Conservation (phyloP, 23 tunicate genomes). For the Ascidia mentula region DNA sequence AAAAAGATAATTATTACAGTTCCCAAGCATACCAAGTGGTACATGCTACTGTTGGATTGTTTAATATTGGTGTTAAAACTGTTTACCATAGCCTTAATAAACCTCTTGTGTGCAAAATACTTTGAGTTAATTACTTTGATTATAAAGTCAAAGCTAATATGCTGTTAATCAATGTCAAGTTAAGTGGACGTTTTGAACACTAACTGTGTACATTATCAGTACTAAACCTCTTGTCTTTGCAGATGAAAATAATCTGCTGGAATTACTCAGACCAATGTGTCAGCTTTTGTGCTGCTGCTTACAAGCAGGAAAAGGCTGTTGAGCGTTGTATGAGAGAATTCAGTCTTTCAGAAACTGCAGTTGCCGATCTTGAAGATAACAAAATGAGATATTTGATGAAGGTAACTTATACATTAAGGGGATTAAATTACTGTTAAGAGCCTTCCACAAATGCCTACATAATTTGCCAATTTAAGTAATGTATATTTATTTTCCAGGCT, state of each 20-base stretch:
- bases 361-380: not conserved
- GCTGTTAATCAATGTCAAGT: not conserved
- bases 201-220: too few relatives aligned
- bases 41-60: too few relatives aligned
- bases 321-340: not conserved
- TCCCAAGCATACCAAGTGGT: not conserved
- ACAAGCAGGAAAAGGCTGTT: not conserved
- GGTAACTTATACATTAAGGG: too few relatives aligned
- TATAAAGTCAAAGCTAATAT: not conserved
- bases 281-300: not conserved
- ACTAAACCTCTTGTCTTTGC: too few relatives aligned
- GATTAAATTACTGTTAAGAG: too few relatives aligned
- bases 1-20: not conserved
- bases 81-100: too few relatives aligned
- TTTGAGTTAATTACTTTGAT: too few relatives aligned
- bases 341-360: not conserved
- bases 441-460: too few relatives aligned
- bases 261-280: not conserved
- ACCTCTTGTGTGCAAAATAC: too few relatives aligned
- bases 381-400: not conserved
- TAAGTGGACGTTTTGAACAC: too few relatives aligned
- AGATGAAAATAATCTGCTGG: not conserved
- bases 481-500: slow-evolving; percentile 2
- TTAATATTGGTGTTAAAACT: too few relatives aligned
- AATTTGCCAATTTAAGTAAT: too few relatives aligned